Conservation (phyloP, 2,113 vertebrate genomes). For the Thamnophis sirtalis region DNA sequence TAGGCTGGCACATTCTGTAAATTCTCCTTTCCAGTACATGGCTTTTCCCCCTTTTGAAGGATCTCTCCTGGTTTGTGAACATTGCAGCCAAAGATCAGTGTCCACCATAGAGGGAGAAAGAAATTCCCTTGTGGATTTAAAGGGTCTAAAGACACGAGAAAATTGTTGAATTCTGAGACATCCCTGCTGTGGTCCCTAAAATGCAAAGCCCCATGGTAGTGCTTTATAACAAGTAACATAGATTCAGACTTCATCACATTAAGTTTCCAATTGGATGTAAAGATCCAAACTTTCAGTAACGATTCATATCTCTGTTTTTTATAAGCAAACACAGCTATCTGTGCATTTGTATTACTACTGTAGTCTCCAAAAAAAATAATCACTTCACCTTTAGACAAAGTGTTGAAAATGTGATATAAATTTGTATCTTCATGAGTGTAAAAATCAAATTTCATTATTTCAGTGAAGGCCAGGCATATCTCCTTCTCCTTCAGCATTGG, state of each 20-base stretch:
- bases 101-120: neutral
- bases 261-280: neutral
- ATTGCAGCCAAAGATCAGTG: fast-evolving
- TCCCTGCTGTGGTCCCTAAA: neutral
- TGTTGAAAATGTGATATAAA: neutral
- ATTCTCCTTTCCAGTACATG: too few relatives aligned
- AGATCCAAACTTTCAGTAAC: neutral
- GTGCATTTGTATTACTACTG: too few relatives aligned
- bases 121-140: neutral
- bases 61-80: neutral
- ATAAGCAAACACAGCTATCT: too few relatives aligned
- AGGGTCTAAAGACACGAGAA: neutral
- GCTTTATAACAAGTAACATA: neutral
- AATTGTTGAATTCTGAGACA: neutral
- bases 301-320: too few relatives aligned
- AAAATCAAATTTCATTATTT: too few relatives aligned
- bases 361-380: too few relatives aligned
- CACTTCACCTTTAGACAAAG: too few relatives aligned
- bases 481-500: too few relatives aligned
- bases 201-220: neutral
- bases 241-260: fast-evolving
- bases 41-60: fast-evolving
- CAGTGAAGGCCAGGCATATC: too few relatives aligned
- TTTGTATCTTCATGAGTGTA: too few relatives aligned
- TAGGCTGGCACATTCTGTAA: too few relatives aligned